Evolutionary conservation across 2,113 vertebrate genomes (phyloP), one percentile per base, ranked within the genome.

Genomic region (Petromus typicus): DNA sequence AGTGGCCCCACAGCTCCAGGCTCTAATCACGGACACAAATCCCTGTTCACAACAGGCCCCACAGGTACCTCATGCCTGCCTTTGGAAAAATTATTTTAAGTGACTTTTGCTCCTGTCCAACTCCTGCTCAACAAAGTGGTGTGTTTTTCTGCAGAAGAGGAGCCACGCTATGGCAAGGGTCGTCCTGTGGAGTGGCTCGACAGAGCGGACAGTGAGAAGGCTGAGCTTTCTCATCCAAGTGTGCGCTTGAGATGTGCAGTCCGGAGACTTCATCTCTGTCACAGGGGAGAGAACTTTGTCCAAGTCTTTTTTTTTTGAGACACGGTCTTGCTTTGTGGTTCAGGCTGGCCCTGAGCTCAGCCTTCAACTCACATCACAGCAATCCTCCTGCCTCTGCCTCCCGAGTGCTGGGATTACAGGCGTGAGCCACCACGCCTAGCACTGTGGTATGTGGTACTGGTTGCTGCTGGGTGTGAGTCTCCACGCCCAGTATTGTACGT

Each of bases 71-170:
- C 84, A 97, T 95, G 97, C 95, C 94, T 81, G 0, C 3, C 88
- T 97, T 96, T 95, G 82, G 94, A n/a, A 82, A 61, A 59, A 22
- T 20, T 25, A 67, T 34, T 71, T 97, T 94, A 91, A 93, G 91
- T 2, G 14, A 67, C 48, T 75, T 93, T 40, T 86, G 43, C 45
- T 97, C 34, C 51, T 78, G 11, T 61, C n/a, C 10, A 2, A 12
- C 43, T 80, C 73, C 34, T 82, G 66, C 89, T 78, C 83, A 92
- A 95, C 54, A 86, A 69, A 91, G 34, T 87, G 34, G 87, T 11
- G 12, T 43, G 1, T 56, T 86, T 93, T 69, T 80, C 34, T 57
- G 3, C 3, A 51, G 48, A 59, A 57, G 17, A 84, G 34, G 37
- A 82, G 20, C 9, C 8, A 4, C 2, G 4, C 6, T 14, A 2